Conservation (phyloP, 1,140 invertebrate species). For the Aphidius ervi region DNA sequence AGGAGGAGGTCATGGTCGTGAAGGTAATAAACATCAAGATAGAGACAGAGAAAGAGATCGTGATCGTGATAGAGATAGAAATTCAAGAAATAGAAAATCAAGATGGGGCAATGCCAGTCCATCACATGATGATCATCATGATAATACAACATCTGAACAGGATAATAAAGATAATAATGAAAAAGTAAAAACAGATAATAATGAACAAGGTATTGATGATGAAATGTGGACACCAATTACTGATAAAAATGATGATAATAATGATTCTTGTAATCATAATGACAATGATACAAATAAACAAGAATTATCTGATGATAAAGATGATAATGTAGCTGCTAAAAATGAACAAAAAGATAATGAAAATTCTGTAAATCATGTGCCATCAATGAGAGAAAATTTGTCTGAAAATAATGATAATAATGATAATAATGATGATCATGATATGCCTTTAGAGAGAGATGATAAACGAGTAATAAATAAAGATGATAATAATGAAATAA, state of each 20-base stretch:
- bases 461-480: neutral
- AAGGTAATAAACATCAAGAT: conserved; percentile 28
- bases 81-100: conserved; percentile 43
- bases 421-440: conserved; percentile 4
- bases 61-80: conserved; percentile 35
- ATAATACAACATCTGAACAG: conserved; percentile 21
- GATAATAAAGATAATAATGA: conserved; percentile 12
- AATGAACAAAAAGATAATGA: neutral
- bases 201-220: neutral
- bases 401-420: neutral
- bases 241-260: neutral
- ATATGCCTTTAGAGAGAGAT: conserved; percentile 1
- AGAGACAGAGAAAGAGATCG: conserved; percentile 21
- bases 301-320: conserved; percentile 8
- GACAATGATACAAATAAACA: neutral
- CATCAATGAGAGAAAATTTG: conserved; percentile 2
- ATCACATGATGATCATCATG: conserved; percentile 27
- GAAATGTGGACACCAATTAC: too few species aligned
- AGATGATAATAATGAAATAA: neutral
- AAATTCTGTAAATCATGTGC: conserved; percentile 4
- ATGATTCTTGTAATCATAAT: neutral
- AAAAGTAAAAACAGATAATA: conserved; percentile 8
- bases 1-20: conserved; percentile 21
- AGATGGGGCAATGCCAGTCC: conserved; percentile 51
- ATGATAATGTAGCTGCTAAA: neutral